A percentile compares a stretch with the other conserved stretches of the same genome.
Conservation (phyloP, 2,113 vertebrate genomes). For the Heterocephalus glaber region DNA sequence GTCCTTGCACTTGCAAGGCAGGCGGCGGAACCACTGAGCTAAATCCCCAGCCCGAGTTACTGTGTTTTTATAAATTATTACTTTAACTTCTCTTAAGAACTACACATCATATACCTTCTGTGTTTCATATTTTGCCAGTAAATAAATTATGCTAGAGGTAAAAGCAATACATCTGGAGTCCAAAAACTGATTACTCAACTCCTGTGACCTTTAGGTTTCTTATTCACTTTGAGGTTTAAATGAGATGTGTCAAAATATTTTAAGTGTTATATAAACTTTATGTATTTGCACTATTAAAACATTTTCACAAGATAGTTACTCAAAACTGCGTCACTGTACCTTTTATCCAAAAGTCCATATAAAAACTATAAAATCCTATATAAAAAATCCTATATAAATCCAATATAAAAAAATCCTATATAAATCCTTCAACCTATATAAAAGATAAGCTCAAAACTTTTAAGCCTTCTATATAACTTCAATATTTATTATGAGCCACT, state of each 20-base stretch:
- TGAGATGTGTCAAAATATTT: background rate
- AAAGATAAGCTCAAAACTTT: slow-evolving; percentile 45
- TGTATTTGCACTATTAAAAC: background rate
- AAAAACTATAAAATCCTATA: slow-evolving; percentile 44
- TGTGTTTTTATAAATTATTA: slow-evolving; percentile 16
- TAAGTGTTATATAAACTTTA: slow-evolving; percentile 25
- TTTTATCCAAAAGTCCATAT: slow-evolving; percentile 19
- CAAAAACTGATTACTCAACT: background rate
- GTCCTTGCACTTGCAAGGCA: too few relatives aligned
- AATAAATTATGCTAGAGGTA: background rate
- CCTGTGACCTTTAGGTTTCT: background rate
- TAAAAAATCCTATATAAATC: too few relatives aligned
- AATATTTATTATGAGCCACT: background rate
- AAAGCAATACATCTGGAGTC: slow-evolving; percentile 1
- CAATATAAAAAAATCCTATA: too few relatives aligned
- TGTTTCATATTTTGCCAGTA: slow-evolving; percentile 39
- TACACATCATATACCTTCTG: background rate
- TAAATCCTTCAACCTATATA: slow-evolving; percentile 23
- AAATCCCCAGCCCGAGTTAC: too few relatives aligned
- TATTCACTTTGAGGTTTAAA: slow-evolving; percentile 21
- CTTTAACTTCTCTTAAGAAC: slow-evolving; percentile 2
- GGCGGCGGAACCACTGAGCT: too few relatives aligned
- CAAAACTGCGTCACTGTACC: slow-evolving; percentile 3
- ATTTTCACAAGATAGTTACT: slow-evolving; percentile 13
- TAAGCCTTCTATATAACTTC: slow-evolving; percentile 10